These are phyloP conservation scores for Microcebus murinus DNA, from an alignment of 2,113 vertebrate genomes.

Conservation along the genomic window DNA sequence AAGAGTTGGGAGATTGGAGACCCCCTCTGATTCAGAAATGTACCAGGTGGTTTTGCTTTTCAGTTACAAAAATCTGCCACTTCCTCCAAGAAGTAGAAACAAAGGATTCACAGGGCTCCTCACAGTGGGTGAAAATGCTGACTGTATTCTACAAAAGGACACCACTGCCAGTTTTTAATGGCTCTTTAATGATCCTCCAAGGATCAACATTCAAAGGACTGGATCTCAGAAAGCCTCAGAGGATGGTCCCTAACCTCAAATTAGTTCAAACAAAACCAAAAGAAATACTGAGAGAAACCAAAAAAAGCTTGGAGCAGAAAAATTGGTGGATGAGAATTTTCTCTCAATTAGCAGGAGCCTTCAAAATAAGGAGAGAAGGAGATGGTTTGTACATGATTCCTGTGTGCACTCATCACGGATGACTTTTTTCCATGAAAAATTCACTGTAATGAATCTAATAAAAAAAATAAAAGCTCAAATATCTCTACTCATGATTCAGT, in stretches of 20 bases:
- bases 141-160: constrained; percentile 51
- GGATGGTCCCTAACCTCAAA: constrained; percentile 44
- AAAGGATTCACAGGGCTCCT: not conserved
- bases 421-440: constrained; percentile 18
- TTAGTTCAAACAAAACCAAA: constrained; percentile 48
- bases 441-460: not conserved
- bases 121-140: not conserved
- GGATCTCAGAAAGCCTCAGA: constrained; percentile 43
- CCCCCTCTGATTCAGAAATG: not conserved
- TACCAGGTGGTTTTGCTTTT: constrained; percentile 58
- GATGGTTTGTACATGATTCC: not conserved
- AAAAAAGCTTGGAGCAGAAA: not conserved
- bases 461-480: not conserved
- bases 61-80: constrained; percentile 49
- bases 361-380: not conserved
- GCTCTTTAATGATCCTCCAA: constrained; percentile 58
- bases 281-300: not conserved
- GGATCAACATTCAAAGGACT: constrained; percentile 50
- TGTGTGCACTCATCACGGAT: not conserved
- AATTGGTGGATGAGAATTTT: not conserved
- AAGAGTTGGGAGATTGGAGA: not conserved
- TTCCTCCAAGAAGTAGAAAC: constrained; percentile 52
- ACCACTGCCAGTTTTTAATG: constrained; percentile 45
- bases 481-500: not conserved
- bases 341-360: not conserved